phyloP scores from a whole-genome alignment of 2,888 invertebrate genomes.

The Stenodera caucasica region DNA sequence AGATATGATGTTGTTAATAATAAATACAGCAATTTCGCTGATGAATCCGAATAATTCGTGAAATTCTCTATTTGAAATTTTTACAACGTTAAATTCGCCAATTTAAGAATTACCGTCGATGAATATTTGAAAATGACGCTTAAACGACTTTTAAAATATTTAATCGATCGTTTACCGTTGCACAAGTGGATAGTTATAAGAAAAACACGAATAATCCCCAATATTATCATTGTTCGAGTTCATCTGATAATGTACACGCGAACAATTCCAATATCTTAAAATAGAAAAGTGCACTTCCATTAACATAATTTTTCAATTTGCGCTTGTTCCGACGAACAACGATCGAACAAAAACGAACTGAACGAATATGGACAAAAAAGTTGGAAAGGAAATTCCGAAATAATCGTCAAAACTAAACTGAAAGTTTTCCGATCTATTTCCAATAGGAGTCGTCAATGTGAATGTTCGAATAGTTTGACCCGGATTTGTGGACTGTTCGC shows the following conservation, averaged over 20 bases:
- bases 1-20: too few relatives aligned
- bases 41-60: too few relatives aligned
- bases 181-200: not conserved
- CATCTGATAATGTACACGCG: not conserved
- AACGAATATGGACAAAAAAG: too few relatives aligned
- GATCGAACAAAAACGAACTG: not conserved
- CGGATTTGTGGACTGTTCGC: not conserved
- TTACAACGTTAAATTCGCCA: too few relatives aligned
- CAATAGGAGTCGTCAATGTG: not conserved
- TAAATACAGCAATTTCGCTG: too few relatives aligned
- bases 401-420: not conserved
- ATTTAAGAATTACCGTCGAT: too few relatives aligned
- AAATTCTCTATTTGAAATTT: too few relatives aligned
- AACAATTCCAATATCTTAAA: not conserved
- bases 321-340: not conserved
- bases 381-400: not conserved
- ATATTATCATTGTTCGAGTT: not conserved
- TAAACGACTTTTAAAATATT: not conserved
- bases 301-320: constrained; percentile 14
- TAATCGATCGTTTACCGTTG: not conserved
- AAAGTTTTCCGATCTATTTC: not conserved
- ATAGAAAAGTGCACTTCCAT: constrained; percentile 11
- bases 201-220: not conserved
- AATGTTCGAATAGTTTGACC: not conserved
- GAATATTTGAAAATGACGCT: too few relatives aligned